These are phyloP conservation scores for Kryptolebias marmoratus DNA, from an alignment of 2,113 vertebrate genomes.

Conservation along the genomic window DNA sequence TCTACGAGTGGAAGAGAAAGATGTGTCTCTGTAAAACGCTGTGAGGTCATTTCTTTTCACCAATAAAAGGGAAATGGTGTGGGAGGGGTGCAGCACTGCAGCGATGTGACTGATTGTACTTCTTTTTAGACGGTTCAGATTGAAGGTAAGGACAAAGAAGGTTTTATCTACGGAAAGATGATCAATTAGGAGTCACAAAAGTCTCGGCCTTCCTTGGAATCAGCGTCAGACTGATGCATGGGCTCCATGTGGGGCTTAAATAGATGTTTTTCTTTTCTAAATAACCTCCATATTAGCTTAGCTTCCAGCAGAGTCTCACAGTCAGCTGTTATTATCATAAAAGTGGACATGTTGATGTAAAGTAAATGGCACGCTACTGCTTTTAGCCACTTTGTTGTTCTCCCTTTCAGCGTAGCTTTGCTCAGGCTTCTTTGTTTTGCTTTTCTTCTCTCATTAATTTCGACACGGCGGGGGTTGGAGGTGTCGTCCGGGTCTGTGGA, in stretches of 20 bases:
- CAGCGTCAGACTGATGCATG: neutral
- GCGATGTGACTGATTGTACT: constrained; percentile 13
- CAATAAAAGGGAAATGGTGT: neutral
- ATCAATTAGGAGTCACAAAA: constrained; percentile 11
- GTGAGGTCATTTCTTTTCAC: constrained; percentile 14
- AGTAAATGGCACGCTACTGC: constrained; percentile 5
- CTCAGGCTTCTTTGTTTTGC: neutral
- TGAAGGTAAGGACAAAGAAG: neutral
- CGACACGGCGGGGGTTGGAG: neutral
- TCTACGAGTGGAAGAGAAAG: constrained; percentile 15
- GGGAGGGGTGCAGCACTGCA: neutral
- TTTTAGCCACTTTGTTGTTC: constrained; percentile 15
- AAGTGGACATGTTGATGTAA: constrained; percentile 20
- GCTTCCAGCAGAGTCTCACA: constrained; percentile 7
- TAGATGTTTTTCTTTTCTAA: constrained; percentile 4
- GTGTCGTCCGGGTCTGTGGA: neutral
- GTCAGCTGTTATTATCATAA: constrained; percentile 27
- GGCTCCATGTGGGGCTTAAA: neutral
- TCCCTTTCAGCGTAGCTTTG: neutral
- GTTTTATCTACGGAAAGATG: neutral
- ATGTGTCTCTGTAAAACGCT: constrained; percentile 11
- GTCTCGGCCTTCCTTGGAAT: constrained; percentile 2
- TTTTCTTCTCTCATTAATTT: constrained; percentile 18
- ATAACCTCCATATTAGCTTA: neutral
- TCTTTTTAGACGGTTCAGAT: neutral